A percentile compares a stretch with the other conserved stretches of the same genome.
These are phyloP conservation scores for Chelonoidis abingdonii DNA, from an alignment of 2,113 vertebrate species.

Conservation along the genomic window DNA sequence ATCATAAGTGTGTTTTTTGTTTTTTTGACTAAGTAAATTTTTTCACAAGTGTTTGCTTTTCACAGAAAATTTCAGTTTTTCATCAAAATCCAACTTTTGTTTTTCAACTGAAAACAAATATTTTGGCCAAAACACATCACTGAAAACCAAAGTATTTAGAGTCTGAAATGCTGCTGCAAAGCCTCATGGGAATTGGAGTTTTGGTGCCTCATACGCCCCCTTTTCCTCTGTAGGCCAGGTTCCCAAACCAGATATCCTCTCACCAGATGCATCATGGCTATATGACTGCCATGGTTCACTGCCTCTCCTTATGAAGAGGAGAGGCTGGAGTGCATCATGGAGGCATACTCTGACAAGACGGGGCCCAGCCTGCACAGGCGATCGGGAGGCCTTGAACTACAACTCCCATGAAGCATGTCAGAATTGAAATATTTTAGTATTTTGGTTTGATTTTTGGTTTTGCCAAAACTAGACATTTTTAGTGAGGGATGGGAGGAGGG, in stretches of 20 bases:
- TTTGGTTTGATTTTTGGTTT: background rate
- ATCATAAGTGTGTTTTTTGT: background rate
- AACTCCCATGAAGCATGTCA: background rate
- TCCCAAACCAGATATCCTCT: background rate
- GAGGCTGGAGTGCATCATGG: accelerated
- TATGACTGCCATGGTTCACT: background rate
- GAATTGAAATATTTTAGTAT: background rate
- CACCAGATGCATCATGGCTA: accelerated
- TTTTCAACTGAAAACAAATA: background rate
- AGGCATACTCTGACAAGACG: accelerated
- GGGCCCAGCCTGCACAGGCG: background rate
- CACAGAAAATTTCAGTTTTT: background rate
- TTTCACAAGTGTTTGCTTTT: background rate
- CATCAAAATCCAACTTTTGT: background rate
- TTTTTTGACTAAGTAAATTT: background rate
- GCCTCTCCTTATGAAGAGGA: background rate
- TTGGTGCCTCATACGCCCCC: background rate
- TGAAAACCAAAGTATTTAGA: background rate
- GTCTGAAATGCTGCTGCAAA: background rate
- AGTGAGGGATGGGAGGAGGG: background rate
- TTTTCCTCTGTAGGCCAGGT: background rate
- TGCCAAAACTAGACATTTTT: background rate
- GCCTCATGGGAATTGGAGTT: background rate
- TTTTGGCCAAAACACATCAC: background rate
- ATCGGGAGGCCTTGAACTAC: background rate